Conservation (phyloP, 2,113 vertebrate genomes). For the Sturnira hondurensis region DNA sequence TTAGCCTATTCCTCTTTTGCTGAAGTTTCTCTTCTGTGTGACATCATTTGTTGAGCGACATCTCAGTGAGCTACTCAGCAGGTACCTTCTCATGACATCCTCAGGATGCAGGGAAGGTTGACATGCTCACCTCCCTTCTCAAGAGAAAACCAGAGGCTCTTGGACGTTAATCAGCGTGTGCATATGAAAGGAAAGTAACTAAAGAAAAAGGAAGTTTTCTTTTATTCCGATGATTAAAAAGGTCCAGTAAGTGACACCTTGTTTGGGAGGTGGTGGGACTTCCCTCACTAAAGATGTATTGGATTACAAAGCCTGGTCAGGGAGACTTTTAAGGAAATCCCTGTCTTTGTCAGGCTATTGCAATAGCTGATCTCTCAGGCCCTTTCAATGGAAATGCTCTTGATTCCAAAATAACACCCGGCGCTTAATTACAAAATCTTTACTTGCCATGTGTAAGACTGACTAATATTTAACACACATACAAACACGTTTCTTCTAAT, state of each 20-base stretch:
- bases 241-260: neutral
- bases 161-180: conserved; percentile 25
- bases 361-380: neutral
- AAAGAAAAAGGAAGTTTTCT: neutral
- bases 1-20: neutral
- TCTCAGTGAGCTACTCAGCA: neutral
- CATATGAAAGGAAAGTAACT: neutral
- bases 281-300: neutral
- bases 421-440: neutral
- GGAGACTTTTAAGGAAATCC: neutral
- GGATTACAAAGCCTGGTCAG: neutral
- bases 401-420: neutral
- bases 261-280: neutral
- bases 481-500: neutral
- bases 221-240: conserved; percentile 3
- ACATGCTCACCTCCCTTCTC: neutral
- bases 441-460: neutral
- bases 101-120: neutral
- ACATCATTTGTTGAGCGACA: neutral
- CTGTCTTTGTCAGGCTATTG: neutral
- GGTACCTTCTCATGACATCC: neutral
- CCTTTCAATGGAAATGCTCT: neutral
- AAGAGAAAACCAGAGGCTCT: neutral
- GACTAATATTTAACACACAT: neutral
- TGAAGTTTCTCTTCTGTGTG: neutral